phyloP scores from a whole-genome alignment of 2,113 vertebrate species.

The Xenopus tropicalis region UCB_Xtro_10.0 CM004450.2:84423501-84424000 shows the following conservation, averaged over 20 bases:
- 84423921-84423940: no score
- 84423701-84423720: conserved; percentile 28
- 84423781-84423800: conserved; percentile 21
- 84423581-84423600: conserved; percentile 23
- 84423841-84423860: not conserved
- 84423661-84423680: conserved; percentile 39
- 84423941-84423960: no score
- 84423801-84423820: not conserved
- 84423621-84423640: conserved; percentile 31
- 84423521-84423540: conserved; percentile 3
- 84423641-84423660: conserved; percentile 26
- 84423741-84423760: conserved; percentile 14
- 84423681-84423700: conserved; percentile 36
- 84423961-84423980: no score
- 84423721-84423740: conserved; percentile 33
- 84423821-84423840: not conserved
- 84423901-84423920: no score
- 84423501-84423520: conserved; percentile 14
- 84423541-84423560: conserved; percentile 24
- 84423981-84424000: no score
- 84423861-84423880: not conserved
- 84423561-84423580: conserved; percentile 19
- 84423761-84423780: conserved; percentile 6
- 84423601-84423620: conserved; percentile 10
- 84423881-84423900: not conserved